These are phyloP conservation scores for Drosophila koepferae DNA, from an alignment of 2,888 invertebrate species.

Conservation along the genomic window DNA sequence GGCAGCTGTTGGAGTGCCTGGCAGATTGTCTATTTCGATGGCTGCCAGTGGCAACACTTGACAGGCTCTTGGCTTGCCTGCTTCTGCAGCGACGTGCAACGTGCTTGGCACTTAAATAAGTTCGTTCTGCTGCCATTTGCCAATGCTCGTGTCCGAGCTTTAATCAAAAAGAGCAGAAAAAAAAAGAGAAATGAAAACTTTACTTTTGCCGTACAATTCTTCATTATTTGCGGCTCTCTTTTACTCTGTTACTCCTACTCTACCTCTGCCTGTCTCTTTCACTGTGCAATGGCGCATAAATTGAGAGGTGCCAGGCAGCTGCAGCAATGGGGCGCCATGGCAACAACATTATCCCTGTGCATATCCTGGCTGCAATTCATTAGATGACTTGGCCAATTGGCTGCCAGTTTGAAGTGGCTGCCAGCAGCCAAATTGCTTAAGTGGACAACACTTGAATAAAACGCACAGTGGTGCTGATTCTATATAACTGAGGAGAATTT, in stretches of 20 bases:
- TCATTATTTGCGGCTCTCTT: conserved; percentile 58
- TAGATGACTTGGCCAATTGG: conserved; percentile 72
- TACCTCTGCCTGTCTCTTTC: conserved; percentile 7
- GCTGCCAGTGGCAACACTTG: conserved; percentile 49
- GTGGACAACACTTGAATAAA: conserved; percentile 32
- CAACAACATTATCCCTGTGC: conserved; percentile 58
- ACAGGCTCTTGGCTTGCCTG: conserved; percentile 18
- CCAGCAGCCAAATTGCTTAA: conserved; percentile 41
- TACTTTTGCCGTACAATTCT: conserved; percentile 51
- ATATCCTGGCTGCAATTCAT: conserved; percentile 60
- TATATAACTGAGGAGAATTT: rapidly evolving
- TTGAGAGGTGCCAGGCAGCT: conserved; percentile 49
- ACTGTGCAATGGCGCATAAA: conserved; percentile 59
- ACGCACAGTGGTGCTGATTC: conserved; percentile 27
- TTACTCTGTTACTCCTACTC: neutral
- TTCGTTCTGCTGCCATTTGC: conserved; percentile 69
- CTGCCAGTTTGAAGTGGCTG: conserved; percentile 54
- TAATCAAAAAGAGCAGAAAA: conserved; percentile 2
- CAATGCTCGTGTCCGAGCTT: conserved; percentile 25
- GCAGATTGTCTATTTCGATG: conserved; percentile 74
- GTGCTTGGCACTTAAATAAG: conserved; percentile 81
- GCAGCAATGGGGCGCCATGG: conserved; percentile 23
- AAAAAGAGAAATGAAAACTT: conserved; percentile 8
- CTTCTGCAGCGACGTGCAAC: conserved; percentile 64
- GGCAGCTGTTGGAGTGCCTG: conserved; percentile 62